Percentiles rank a stretch among this genome's conserved stretches.
Conservation (phyloP, 2,113 vertebrate species). For the Syngnathoides biaculeatus region DNA sequence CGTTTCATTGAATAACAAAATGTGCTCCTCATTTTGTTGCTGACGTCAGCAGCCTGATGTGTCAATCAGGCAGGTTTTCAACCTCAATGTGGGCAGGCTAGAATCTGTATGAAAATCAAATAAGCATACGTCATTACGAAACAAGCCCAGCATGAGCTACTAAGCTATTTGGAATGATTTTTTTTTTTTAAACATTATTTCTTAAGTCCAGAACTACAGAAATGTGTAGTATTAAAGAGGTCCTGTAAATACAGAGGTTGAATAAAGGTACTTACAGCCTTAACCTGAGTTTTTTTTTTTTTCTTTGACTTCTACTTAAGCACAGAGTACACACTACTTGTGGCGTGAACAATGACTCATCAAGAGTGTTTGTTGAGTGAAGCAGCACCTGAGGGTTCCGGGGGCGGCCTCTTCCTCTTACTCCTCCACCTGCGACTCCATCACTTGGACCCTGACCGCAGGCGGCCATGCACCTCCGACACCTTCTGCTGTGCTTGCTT, state of each 20-base stretch:
- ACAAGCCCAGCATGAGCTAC: no score
- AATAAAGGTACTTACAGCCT: not conserved
- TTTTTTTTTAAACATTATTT: no score
- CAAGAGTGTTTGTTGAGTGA: slow-evolving; percentile 5
- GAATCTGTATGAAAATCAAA: no score
- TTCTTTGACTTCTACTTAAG: not conserved
- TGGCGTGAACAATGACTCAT: slow-evolving; percentile 13
- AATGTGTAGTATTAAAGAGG: no score
- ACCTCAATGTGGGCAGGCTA: no score
- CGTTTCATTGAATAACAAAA: no score
- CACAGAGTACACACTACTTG: not conserved
- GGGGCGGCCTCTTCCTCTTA: not conserved
- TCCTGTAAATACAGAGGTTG: not conserved
- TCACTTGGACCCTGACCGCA: slow-evolving; percentile 29
- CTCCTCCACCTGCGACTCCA: slow-evolving; percentile 18
- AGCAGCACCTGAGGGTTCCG: slow-evolving; percentile 45
- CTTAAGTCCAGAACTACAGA: no score
- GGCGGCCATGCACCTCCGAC: slow-evolving; percentile 39
- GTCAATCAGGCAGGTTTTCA: no score
- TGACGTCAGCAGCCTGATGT: no score
- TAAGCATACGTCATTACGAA: no score
- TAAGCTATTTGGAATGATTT: no score
- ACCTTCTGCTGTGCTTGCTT: slow-evolving; percentile 44
- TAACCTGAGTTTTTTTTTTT: not conserved
- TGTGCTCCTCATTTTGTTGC: no score